Base-by-base conservation (phyloP, 2,888 invertebrate genomes). In the Thymelicus lineola region DNA sequence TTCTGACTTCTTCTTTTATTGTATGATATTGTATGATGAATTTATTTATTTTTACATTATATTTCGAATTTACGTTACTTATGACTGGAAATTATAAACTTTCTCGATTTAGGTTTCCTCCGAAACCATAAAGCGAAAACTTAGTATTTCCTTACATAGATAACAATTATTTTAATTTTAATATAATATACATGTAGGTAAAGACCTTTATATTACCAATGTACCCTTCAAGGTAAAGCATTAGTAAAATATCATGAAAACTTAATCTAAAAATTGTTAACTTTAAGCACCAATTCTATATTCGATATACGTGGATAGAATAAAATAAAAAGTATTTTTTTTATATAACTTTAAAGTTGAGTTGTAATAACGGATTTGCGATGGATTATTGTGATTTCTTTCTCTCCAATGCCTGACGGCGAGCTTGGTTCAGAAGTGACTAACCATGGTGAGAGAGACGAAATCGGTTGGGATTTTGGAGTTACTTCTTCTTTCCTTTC, bases 281-380 rank as follows among this genome's bases (percentile, higher is more conserved):
- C 10, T 55, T 35, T 50, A 58, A 69, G 69, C 69, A 69, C 69
- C 69, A 58, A 69, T 67, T 60, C 14, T 66, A 17, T 28, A 55
- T 55, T 55, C 14, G 10, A 55, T 55, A n/a, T 28, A 20, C 4
- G 35, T 36, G n/a, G 3, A 35, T n/a, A 36, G n/a, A 57, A n/a
- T 4, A 57, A 7, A 57, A 57, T 6, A 35, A 15, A 57, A 57
- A 10, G 20, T 2, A n/a, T 28, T 5, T 28, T 15, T 45, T 45
- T 45, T 14, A 45, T 45, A 2, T 12, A 48, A 5, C 7, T 15
- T 53, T 53, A 53, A 20, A 97, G 94, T 88, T 97, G 97, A 73
- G 97, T 97, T 75, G 97, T 97, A 79, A 97, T 97, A 80, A 97
- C 97, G 73, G 97, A 97, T 91, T 97, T 97, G 77, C 97, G 95